Evolutionary conservation across 2,113 vertebrate genomes (phyloP).

Genomic region (Indri indri): DNA sequence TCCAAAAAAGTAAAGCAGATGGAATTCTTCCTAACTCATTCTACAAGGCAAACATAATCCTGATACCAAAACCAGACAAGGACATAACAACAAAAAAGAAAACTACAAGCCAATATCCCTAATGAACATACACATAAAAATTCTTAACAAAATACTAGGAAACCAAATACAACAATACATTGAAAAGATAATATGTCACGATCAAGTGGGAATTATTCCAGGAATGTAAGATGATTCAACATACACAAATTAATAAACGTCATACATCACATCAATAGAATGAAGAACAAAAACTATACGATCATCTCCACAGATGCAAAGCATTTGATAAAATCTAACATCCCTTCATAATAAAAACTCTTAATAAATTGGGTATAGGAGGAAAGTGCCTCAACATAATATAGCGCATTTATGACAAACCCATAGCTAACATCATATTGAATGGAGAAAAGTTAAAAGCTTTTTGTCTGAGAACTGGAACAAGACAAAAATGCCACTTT

Average conservation of each 20-base stretch:
- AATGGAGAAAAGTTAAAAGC: background rate
- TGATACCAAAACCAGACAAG: background rate
- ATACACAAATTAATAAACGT: background rate
- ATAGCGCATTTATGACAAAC: background rate
- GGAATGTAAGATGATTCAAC: background rate
- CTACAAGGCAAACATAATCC: background rate
- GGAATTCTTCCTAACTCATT: background rate
- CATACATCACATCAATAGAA: background rate
- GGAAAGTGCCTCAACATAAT: background rate
- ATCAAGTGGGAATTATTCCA: background rate
- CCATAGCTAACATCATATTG: background rate
- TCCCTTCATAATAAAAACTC: background rate
- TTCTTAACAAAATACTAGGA: background rate
- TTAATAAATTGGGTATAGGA: background rate
- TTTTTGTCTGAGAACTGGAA: background rate
- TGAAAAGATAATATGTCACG: background rate
- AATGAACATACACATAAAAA: background rate
- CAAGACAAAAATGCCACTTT: background rate
- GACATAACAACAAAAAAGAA: background rate
- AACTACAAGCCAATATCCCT: background rate
- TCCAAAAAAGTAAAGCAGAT: background rate
- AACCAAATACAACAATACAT: background rate
- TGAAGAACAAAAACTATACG: background rate
- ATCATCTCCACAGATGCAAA: background rate
- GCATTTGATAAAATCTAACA: background rate